A percentile compares a stretch with the other conserved stretches of the same genome.
Evolutionary conservation across 2,888 invertebrate species (phyloP).

Genomic region (Sphecodes monilicornis): DNA sequence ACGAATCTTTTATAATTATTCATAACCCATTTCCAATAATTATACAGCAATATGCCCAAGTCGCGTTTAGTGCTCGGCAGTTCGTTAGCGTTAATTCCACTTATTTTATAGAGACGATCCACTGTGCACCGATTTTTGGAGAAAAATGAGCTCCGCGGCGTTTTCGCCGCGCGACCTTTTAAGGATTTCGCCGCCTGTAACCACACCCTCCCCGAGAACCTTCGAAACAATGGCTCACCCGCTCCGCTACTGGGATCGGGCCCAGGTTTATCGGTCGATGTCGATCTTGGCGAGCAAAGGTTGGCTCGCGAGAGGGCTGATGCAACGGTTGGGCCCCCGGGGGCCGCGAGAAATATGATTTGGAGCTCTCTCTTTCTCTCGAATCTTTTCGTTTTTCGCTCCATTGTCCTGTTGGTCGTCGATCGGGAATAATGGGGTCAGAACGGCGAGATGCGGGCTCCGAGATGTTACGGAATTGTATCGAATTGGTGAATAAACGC

Average conservation of each 20-base stretch:
- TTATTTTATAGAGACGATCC: neutral
- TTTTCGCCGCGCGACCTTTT: conserved; percentile 52
- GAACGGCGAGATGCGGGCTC: neutral
- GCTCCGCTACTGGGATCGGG: conserved; percentile 51
- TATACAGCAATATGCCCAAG: no score
- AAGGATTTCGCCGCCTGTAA: conserved; percentile 60
- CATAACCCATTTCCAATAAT: no score
- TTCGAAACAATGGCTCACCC: conserved; percentile 60
- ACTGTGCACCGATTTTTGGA: neutral
- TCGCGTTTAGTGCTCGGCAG: no score
- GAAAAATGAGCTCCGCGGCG: neutral
- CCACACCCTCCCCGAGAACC: conserved; percentile 62
- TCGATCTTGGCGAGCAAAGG: conserved; percentile 41
- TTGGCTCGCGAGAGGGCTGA: conserved; percentile 28
- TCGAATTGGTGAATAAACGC: neutral
- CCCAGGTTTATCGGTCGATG: conserved; percentile 59
- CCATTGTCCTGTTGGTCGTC: neutral
- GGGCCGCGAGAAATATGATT: conserved; percentile 5
- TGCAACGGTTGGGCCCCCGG: conserved; percentile 1
- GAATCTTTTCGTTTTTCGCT: neutral
- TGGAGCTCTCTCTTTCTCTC: neutral
- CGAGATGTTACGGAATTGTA: neutral
- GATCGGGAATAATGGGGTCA: conserved; percentile 8
- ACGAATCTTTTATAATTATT: no score
- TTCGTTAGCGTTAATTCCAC: no score